Conservation (phyloP, 2,113 vertebrate species). For the Oreochromis tanganicae region DNA sequence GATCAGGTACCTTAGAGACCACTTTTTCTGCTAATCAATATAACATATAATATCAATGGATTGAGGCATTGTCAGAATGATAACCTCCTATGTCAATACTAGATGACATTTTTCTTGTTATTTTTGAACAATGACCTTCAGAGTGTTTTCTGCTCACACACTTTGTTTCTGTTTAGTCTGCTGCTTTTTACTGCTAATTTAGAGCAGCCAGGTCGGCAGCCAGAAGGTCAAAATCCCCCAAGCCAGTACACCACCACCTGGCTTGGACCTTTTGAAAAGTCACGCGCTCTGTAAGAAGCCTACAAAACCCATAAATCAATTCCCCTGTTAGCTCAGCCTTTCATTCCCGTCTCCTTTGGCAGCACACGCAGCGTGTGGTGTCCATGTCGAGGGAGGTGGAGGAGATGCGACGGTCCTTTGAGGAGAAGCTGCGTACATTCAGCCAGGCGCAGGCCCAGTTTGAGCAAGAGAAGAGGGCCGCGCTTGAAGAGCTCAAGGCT, state of each 20-base stretch:
- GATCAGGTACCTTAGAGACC: not conserved
- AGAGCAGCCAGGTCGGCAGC: not conserved
- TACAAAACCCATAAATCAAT: slow-evolving; percentile 2
- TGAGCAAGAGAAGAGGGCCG: slow-evolving; percentile 86
- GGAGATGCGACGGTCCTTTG: slow-evolving; percentile 94
- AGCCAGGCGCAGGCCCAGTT: slow-evolving; percentile 86
- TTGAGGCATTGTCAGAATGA: not conserved
- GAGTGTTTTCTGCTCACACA: not conserved
- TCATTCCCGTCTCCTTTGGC: slow-evolving; percentile 7
- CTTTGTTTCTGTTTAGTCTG: not conserved
- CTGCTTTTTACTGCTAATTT: not conserved
- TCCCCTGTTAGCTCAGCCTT: not conserved
- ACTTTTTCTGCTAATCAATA: not conserved
- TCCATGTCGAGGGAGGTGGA: slow-evolving; percentile 97
- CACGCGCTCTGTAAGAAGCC: not conserved
- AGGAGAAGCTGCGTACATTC: slow-evolving; percentile 88
- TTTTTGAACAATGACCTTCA: not conserved
- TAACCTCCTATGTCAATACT: not conserved
- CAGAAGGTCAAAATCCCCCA: slow-evolving; percentile 8
- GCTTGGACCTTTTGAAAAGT: not conserved
- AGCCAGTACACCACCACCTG: not conserved
- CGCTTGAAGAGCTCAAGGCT: slow-evolving; percentile 84
- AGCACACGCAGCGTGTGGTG: slow-evolving; percentile 93
- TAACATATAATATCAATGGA: not conserved
- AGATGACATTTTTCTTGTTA: not conserved